Evolutionary conservation across 2,797 vertebrate species (phyloP), one percentile per base, ranked within the genome.

Genomic region (Odontamblyopus lacepedii): DNA sequence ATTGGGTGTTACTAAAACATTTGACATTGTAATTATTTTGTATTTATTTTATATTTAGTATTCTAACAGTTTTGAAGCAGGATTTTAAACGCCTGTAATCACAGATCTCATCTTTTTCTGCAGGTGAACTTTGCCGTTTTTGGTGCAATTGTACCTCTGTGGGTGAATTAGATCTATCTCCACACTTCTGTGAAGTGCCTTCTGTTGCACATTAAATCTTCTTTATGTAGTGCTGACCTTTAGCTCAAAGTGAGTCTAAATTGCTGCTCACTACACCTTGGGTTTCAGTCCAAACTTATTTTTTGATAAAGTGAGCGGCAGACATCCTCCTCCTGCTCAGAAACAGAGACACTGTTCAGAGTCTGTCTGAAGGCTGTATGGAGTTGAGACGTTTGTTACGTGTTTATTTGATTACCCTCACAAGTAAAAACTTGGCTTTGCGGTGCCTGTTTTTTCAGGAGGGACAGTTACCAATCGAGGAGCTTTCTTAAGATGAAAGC

Each of bases 151-250:
- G 61, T 67, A 55, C 68, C 70, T 67, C 66, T 74, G 63, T 75
- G 77, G 5, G 55, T 62, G 72, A 74, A 73, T 15, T 80, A 74
- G 48, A 76, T 50, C 63, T 32, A 64, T 77, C 70, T 74, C 63
- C 63, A 48, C 50, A 63, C 68, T 73, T 57, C 29, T 62, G 32
- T 26, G 1, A 44, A 69, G 57, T 70, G 60, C 75, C 74, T 82
- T 75, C 76, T 69, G 55, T 77, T 63, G 64, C 63, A 69, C 72
- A 69, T 81, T 83, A 74, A 80, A 82, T 87, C 78, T 79, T 79
- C 69, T 81, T 82, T 70, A 87, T 77, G 73, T 71, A 69, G 61
- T 60, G 71, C 72, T 15, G 79, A 88, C 81, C 83, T 85, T 89
- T 86, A 78, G 61, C 60, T 79, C 57, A 78, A 85, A 87, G 76